Conservation (phyloP, 2,113 vertebrate genomes). For the Mus pahari region DNA sequence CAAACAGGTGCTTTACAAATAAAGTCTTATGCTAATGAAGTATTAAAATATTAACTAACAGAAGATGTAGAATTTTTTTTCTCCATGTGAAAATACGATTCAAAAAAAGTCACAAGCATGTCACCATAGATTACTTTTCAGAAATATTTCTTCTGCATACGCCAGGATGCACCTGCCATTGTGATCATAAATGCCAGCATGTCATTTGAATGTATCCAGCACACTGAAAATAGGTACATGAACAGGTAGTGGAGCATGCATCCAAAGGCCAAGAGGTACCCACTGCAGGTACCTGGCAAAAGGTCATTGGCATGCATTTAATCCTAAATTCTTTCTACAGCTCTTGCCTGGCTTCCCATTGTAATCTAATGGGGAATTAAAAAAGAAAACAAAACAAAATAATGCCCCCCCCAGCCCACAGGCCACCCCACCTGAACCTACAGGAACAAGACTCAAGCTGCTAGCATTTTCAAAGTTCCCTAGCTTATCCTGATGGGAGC, state of each 20-base stretch:
- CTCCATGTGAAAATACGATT: not conserved
- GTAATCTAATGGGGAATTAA: not conserved
- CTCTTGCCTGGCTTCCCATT: not conserved
- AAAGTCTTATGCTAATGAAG: not conserved
- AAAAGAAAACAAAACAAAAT: not conserved
- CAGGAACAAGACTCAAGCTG: not conserved
- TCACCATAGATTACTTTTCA: not conserved
- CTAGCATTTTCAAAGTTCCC: not conserved
- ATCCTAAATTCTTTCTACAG: not conserved
- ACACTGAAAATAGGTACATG: not conserved
- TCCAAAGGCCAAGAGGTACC: not conserved
- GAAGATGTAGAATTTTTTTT: not conserved
- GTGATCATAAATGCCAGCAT: not conserved
- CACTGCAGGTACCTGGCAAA: not conserved
- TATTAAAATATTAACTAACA: not conserved
- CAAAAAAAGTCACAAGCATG: not conserved
- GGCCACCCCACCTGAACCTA: not conserved
- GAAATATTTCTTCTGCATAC: slow-evolving; percentile 14
- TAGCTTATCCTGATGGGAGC: not conserved
- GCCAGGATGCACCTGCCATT: not conserved
- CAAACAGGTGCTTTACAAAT: not conserved
- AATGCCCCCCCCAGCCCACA: not conserved
- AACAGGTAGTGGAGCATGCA: not conserved
- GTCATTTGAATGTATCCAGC: not conserved
- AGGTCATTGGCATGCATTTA: not conserved